Base-by-base conservation (phyloP, 2,888 invertebrate species). In the Sarcophaga carnaria region DNA sequence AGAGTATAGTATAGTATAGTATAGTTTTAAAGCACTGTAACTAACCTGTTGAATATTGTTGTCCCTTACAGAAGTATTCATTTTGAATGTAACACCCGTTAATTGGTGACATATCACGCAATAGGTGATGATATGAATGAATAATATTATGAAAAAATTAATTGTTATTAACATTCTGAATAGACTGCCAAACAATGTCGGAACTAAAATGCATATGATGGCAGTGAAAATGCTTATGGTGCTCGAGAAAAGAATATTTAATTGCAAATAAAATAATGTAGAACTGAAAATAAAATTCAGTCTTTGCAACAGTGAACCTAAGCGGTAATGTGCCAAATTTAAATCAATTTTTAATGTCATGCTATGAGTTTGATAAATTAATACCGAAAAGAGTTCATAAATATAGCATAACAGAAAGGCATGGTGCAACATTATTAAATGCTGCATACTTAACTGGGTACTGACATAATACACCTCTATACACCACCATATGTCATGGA, bases 361-460 rank as follows among this genome's bases (percentile, higher is more conserved):
- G 2, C 10, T 27, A 0, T 59, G 2, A 25, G 72, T 14, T 47
- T 72, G 72, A 47, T 45, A 54, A 27, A 72, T 80, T 14, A 80
- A 6, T 20, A 45, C 2, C 0, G 60, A 72, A 0, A 80, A 60
- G 14, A 45, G 72, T 67, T 80, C 72, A 12, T 72, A 10, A 1
- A 80, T 4, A 14, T 45, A 72, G 22, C 66, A 67, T 14, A 80
- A 14, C 10, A 66, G 4, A 11, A 45, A 8, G 1, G 59, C 49
- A 72, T 80, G 80, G 6, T 80, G 59, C 22, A 80, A 3, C 66
- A 80, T 64, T 20, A 66, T 72, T 54, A 47, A 45, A 47, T 80
- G 66, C 17, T 80, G 54, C 27, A 67, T 11, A 8, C 27, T 66
- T 22, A 72, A 1, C 59, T 71, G 54, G 8, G 37, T 49, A n/a